phyloP scores from a whole-genome alignment of 2,113 vertebrate genomes.

The Crotalus viridis region DNA sequence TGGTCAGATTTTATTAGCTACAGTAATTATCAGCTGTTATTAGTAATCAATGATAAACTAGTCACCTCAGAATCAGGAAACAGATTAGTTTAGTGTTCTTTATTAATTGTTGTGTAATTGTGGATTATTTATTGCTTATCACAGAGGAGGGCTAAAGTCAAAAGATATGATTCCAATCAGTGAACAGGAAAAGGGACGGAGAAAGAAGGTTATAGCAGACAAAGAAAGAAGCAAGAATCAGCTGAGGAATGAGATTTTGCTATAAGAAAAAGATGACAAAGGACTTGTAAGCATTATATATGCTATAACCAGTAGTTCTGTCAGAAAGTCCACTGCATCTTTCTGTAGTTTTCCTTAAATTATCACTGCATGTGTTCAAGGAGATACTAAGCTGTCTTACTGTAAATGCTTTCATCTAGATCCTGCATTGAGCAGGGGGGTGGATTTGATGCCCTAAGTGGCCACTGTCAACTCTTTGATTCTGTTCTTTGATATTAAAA shows the following conservation, averaged over 20 bases:
- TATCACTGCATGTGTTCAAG: background rate
- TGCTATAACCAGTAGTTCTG: background rate
- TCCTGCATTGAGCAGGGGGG: background rate
- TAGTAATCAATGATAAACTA: background rate
- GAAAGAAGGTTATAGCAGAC: background rate
- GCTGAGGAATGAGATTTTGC: background rate
- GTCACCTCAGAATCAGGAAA: background rate
- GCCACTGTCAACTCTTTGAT: background rate
- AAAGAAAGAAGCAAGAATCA: background rate
- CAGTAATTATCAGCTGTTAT: background rate
- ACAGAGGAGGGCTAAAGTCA: background rate
- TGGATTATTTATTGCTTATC: background rate
- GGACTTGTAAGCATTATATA: background rate
- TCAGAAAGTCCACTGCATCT: background rate
- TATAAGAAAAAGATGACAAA: background rate
- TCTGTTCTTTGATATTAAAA: background rate
- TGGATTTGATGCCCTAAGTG: background rate
- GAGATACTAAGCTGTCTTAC: background rate
- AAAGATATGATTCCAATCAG: background rate
- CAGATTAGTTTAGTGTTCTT: background rate
- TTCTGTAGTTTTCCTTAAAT: background rate
- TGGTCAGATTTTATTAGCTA: background rate
- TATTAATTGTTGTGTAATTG: background rate
- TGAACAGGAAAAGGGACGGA: background rate
- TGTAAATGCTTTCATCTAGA: background rate